Percentiles rank a stretch among this genome's conserved stretches.
These are phyloP conservation scores for Drosophila santomea DNA, from an alignment of 1,140 invertebrate genomes.

Conservation along the genomic window DNA sequence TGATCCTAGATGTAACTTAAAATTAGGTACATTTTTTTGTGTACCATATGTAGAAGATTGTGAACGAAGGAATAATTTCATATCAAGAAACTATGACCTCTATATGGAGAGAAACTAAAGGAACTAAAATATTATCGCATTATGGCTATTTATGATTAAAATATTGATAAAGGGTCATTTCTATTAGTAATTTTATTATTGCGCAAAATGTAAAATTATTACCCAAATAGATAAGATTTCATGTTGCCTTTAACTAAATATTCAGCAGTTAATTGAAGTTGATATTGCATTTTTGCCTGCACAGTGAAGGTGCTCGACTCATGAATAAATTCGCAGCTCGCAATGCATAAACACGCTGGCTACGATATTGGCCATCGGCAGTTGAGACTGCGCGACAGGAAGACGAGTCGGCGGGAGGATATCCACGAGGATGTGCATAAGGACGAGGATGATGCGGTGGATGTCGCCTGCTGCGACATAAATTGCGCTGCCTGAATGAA, in stretches of 20 bases:
- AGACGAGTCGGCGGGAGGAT: not conserved
- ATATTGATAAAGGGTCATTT: too few species aligned
- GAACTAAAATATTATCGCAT: too few species aligned
- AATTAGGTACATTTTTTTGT: too few species aligned
- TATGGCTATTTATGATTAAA: too few species aligned
- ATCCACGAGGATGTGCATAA: slow-evolving; percentile 1
- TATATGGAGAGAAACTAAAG: too few species aligned
- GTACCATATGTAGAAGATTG: too few species aligned
- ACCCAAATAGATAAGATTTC: too few species aligned
- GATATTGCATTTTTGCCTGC: slow-evolving; percentile 37
- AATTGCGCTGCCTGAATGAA: slow-evolving; percentile 70
- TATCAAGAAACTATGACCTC: too few species aligned
- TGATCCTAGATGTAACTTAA: not conserved
- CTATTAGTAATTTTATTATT: too few species aligned
- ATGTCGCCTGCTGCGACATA: slow-evolving; percentile 74
- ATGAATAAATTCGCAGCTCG: slow-evolving; percentile 44
- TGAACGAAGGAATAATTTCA: too few species aligned
- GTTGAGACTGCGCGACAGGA: slow-evolving; percentile 14
- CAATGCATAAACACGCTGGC: slow-evolving; percentile 42
- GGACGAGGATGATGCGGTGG: slow-evolving; percentile 46
- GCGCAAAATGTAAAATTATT: too few species aligned
- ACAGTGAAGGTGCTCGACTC: slow-evolving; percentile 29
- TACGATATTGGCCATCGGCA: slow-evolving; percentile 59
- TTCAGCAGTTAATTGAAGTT: slow-evolving; percentile 37
- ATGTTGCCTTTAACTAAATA: slow-evolving; percentile 19